Base-by-base conservation (phyloP, 2,888 invertebrate genomes). In the Trichacis sp. region DNA sequence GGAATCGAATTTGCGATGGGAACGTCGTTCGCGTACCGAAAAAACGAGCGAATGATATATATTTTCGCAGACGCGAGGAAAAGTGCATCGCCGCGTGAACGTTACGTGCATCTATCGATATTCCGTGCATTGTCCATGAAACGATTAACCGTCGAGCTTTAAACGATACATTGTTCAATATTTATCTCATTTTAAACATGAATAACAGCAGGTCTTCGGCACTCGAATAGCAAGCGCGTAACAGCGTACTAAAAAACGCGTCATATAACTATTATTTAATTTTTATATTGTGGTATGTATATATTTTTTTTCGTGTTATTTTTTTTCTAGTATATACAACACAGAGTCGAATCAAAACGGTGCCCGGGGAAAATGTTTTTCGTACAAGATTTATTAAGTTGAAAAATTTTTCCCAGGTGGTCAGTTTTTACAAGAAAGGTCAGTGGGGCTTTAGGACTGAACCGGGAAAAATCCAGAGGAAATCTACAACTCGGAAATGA, bases 151-250 rank as follows among this genome's bases (percentile, higher is more conserved):
- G 73, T 73, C 71, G 72, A 77, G 73, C 73, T 24, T 24, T 72
- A 76, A 77, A 69, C 72, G 66, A 74, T 69, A 73, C 68, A 76
- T 71, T 73, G 76, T 52, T 72, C 67, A 77, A 74, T 70, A 74
- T 71, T 75, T 74, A 62, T 74, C 73, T 73, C 59, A 67, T 72
- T 73, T 75, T 71, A 73, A 80, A 77, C 78, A 79, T 75, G 78
- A 73, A 81, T 80, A 83, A 83, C 83, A 78, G 80, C 75, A 73
- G 77, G 77, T 78, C 78, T 68, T 68, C 67, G 75, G 78, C 79
- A 77, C 76, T 80, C 79, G 78, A 77, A 68, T 73, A 79, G 78
- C 81, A 77, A 78, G 60, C 72, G 68, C 66, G 73, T 74, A 73
- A 73, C 73, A 74, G 76, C 73, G 71, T 68, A 66, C 69, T 64